phyloP scores from a whole-genome alignment of 2,113 vertebrate species.

The Theropithecus gelada region DNA sequence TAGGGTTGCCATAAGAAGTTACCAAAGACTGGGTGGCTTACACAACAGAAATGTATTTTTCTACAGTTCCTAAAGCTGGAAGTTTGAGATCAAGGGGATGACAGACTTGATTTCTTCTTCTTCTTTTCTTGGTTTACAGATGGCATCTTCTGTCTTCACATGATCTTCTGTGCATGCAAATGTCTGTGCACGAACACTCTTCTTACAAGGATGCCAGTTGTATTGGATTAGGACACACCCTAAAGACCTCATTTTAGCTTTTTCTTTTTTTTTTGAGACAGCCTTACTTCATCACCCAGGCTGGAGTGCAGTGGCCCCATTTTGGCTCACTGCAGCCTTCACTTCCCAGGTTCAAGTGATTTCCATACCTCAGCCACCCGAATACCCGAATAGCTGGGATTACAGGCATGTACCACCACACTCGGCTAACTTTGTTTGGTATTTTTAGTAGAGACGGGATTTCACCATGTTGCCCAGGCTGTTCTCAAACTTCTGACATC shows the following conservation, averaged over 20 bases:
- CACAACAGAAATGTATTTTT: background rate
- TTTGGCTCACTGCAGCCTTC: too few species aligned
- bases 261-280: too few species aligned
- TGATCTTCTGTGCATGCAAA: background rate
- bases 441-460: too few species aligned
- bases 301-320: too few species aligned
- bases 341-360: too few species aligned
- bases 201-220: background rate
- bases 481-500: too few species aligned
- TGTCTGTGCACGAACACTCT: background rate
- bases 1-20: background rate
- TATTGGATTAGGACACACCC: background rate
- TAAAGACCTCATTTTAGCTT: background rate
- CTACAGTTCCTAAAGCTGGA: background rate
- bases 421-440: too few species aligned
- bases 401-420: too few species aligned
- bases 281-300: too few species aligned
- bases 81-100: background rate
- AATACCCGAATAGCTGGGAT: too few species aligned
- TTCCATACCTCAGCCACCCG: too few species aligned
- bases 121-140: background rate
- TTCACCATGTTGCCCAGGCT: too few species aligned
- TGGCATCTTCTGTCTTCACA: background rate
- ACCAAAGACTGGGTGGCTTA: background rate
- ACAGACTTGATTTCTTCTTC: background rate